These are phyloP conservation scores for Notiomystis cincta DNA, from an alignment of 2,113 vertebrate species.

Conservation along the genomic window DNA sequence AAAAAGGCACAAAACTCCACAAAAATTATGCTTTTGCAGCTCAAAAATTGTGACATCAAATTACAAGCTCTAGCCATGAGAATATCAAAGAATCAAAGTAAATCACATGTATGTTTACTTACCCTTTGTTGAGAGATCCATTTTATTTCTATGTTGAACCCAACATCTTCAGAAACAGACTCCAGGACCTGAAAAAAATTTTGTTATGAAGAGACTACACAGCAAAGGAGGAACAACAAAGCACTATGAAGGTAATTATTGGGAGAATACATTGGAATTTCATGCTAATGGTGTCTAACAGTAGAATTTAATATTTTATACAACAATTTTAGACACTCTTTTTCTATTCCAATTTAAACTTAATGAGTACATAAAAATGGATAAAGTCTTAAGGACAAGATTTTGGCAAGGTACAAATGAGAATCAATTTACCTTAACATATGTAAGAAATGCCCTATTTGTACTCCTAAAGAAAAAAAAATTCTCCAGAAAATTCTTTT, in stretches of 20 bases:
- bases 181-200: slow-evolving; percentile 82
- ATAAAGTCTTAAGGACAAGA: background rate
- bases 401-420: background rate
- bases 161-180: slow-evolving; percentile 86
- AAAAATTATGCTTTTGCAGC: background rate
- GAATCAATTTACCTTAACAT: background rate
- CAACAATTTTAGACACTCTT: background rate
- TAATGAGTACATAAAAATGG: background rate
- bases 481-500: background rate
- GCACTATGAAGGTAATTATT: background rate
- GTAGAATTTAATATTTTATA: background rate
- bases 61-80: background rate
- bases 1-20: rapidly evolving
- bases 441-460: background rate
- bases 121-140: slow-evolving; percentile 95
- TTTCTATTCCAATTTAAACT: background rate
- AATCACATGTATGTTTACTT: background rate
- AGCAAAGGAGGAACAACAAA: background rate
- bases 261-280: background rate
- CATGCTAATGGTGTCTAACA: background rate
- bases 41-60: background rate
- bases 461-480: background rate
- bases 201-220: background rate
- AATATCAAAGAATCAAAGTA: background rate
- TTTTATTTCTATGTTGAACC: slow-evolving; percentile 97